Percentiles rank a stretch among this genome's conserved stretches.
Conservation (phyloP, 2,888 invertebrate genomes). For the Tridacna crocea region DNA sequence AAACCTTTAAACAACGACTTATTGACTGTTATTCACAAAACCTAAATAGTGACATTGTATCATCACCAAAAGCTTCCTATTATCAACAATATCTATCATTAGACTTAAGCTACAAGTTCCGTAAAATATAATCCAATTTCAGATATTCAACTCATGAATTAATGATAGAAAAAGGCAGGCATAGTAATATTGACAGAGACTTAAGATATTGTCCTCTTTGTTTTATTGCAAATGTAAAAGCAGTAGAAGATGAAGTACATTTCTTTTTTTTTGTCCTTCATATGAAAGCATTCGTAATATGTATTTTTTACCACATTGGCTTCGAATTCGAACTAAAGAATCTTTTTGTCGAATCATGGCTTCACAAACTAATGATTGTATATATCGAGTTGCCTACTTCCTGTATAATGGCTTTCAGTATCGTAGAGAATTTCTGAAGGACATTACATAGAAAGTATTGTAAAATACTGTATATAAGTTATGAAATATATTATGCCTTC, state of each 20-base stretch:
- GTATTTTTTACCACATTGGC: slow-evolving; percentile 27
- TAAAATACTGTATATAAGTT: too few relatives aligned
- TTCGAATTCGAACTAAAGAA: too few relatives aligned
- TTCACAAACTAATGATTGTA: too few relatives aligned
- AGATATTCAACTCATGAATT: slow-evolving; percentile 31
- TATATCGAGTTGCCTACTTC: too few relatives aligned
- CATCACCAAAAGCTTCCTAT: background rate
- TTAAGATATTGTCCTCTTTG: slow-evolving; percentile 31
- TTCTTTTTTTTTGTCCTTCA: slow-evolving; percentile 31
- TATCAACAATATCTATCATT: slow-evolving; percentile 20
- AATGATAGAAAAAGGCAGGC: slow-evolving; percentile 41
- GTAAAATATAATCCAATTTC: slow-evolving; percentile 19
- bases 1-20: slow-evolving; percentile 15
- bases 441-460: too few relatives aligned
- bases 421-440: too few relatives aligned
- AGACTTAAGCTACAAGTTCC: slow-evolving; percentile 9
- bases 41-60: slow-evolving; percentile 1
- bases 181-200: slow-evolving; percentile 31
- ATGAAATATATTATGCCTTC: too few relatives aligned
- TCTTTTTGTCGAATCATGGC: too few relatives aligned
- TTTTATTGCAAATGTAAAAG: slow-evolving; percentile 22
- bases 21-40: slow-evolving; percentile 19
- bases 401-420: too few relatives aligned
- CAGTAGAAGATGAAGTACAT: slow-evolving; percentile 31
- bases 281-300: slow-evolving; percentile 9